Base-by-base conservation (phyloP, 2,888 invertebrate genomes). In the Tholera decimalis region DNA sequence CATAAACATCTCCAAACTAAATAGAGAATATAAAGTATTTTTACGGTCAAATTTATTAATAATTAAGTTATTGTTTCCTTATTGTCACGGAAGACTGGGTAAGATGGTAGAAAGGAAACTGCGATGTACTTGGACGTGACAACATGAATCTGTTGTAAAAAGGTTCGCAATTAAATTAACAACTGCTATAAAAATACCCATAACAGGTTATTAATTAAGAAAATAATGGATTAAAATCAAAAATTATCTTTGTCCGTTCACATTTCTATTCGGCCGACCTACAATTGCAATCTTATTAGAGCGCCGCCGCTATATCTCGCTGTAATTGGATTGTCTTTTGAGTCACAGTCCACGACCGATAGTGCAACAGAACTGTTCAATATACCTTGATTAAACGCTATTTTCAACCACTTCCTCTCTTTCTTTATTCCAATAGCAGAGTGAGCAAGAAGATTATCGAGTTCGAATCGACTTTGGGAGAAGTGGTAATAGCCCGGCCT, bases 261-360 rank as follows among this genome's bases (percentile, higher is more conserved):
- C 67, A 68, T 70, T 79, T 78, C 79, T 79, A 74, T 78, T 63
- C 75, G 67, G 65, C 59, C 66, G 79, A 74, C 74, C 73, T 67
- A 67, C 75, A 67, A 70, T 77, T 58, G 71, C 69, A 78, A 83
- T 85, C 79, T 80, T 82, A 82, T 73, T 79, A 80, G 67, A 85
- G 71, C 67, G 51, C 73, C 65, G 66, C 69, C 69, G 57, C 71
- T 70, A 74, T 77, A 75, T 77, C 73, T 80, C 68, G 70, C 77
- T 73, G 73, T 86, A 85, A 87, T 85, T 87, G 84, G 83, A 85
- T 86, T 85, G 82, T 83, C 80, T 77, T 83, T 82, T 67, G 72
- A 74, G 72, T 71, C 80, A 71, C 71, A 78, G 57, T 62, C 59
- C 76, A 69, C 67, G 60, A 71, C 60, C 65, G 73, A 80, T 78